Evolutionary conservation across 2,113 vertebrate genomes (phyloP).

Genomic region (Daboia siamensis): DNA sequence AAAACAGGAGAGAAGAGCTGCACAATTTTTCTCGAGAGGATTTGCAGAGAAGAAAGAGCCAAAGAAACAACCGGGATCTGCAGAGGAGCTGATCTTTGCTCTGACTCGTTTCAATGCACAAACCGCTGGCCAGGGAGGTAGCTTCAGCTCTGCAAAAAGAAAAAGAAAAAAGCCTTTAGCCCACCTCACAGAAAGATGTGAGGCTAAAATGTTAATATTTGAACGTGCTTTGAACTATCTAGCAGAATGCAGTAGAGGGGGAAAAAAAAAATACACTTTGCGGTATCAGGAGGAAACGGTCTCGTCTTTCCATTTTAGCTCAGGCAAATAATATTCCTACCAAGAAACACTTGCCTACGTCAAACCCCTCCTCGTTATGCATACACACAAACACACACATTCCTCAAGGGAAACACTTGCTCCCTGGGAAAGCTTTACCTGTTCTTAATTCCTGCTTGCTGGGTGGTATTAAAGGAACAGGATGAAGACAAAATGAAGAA

Average conservation of each 20-base stretch:
- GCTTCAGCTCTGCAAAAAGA: constrained; percentile 47
- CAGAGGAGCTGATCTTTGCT: constrained; percentile 28
- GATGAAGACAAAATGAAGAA: background rate
- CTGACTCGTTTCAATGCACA: constrained; percentile 31
- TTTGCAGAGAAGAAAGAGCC: constrained; percentile 36
- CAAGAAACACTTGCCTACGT: background rate
- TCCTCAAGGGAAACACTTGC: background rate
- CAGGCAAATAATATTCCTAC: constrained; percentile 12
- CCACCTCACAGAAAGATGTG: constrained; percentile 55
- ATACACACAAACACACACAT: background rate
- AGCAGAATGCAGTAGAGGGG: constrained; percentile 36
- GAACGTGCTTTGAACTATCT: constrained; percentile 42
- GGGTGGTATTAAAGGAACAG: background rate
- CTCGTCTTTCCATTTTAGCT: constrained; percentile 17
- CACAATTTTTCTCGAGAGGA: constrained; percentile 43
- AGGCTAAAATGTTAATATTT: constrained; percentile 61
- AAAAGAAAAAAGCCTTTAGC: constrained; percentile 35
- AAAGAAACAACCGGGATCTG: background rate
- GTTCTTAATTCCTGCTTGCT: background rate
- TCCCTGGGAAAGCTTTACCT: background rate
- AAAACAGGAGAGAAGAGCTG: constrained; percentile 34
- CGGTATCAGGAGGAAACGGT: constrained; percentile 3
- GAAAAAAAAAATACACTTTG: constrained; percentile 18
- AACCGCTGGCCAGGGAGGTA: constrained; percentile 37
- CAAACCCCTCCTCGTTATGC: background rate